Conservation (phyloP, 2,113 vertebrate genomes). For the Lonchura striata region DNA sequence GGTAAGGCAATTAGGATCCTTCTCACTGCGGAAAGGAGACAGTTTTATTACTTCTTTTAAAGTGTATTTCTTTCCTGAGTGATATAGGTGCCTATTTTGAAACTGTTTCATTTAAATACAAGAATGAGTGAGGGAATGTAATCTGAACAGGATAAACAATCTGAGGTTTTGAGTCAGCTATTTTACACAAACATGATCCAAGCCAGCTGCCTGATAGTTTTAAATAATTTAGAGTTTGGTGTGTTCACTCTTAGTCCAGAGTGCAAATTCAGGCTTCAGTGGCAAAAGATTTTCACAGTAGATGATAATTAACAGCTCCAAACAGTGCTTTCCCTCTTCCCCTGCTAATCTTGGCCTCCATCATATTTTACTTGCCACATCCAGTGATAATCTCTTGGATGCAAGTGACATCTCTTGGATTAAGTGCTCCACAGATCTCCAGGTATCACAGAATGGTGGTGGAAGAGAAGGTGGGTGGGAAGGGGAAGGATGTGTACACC, state of each 20-base stretch:
- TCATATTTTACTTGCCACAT: background rate
- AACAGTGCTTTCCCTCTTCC: background rate
- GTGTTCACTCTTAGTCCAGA: background rate
- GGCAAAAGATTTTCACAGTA: background rate
- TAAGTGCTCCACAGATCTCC: background rate
- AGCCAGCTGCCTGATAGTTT: background rate
- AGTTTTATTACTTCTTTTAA: conserved; percentile 36
- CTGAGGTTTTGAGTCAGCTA: background rate
- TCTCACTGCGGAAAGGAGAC: background rate
- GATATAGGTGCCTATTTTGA: conserved; percentile 17
- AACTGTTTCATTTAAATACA: background rate
- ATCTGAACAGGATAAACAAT: background rate
- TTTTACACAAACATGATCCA: background rate
- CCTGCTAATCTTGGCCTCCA: background rate
- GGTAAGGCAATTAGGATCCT: background rate
- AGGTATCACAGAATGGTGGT: accelerated
- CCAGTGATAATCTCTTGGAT: background rate
- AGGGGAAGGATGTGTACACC: background rate
- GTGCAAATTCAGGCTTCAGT: background rate
- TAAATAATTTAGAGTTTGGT: background rate
- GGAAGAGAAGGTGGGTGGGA: background rate
- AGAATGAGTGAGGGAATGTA: background rate
- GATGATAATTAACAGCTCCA: background rate
- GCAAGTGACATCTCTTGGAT: background rate
- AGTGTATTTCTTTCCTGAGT: background rate